Base-by-base conservation (phyloP, 2,888 invertebrate genomes). In the Agrochola lota region DNA sequence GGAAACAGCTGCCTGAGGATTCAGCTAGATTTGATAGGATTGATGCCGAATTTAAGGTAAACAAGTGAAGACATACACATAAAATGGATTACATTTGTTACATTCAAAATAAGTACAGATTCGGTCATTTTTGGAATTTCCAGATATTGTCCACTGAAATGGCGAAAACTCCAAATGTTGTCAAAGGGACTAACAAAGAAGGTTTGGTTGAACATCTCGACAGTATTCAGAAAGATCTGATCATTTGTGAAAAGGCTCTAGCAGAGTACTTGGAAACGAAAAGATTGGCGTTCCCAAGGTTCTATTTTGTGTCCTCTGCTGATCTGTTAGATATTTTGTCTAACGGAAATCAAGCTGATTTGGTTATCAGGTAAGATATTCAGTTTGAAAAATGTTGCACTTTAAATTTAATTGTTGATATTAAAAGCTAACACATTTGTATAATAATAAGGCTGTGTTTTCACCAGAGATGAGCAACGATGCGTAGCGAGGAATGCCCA, bases 221-320 rank as follows among this genome's bases (percentile, higher is more conserved):
- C 91, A 96, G 97, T 72, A 95, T 99, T 69, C 99, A 99, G 93
- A 98, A 97, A 87, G 98, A 99, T 92, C 96, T 99, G 81, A 98
- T 98, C 0, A 97, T 99, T 49, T 99, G 99, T 94, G 99, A 99
- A 95, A 99, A 99, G 95, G 99, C 99, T 17, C 96, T 99, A 83
- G 99, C 99, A 43, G 99, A 99, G 94, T 99, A 99, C 95, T 97
- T 99, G 90, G 99, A 99, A 97, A 99, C 99, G 0, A 99, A 99
- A 95, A 97, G 99, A 90, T 96, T 99, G 75, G 99, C 99, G 7
- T 99, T 99, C 96, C 99, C 99, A 26, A 97, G 98, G 92, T 99
- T 99, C 96, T 99, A 99, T 96, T 99, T 99, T 95, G 99, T 99
- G 2, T 99, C 99, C 15, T 99, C 99, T 15, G 99, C 99, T 72